Percentiles rank a stretch among this genome's conserved stretches.
Evolutionary conservation across 2,113 vertebrate genomes (phyloP).

Genomic region (Nipponia nippon): DNA sequence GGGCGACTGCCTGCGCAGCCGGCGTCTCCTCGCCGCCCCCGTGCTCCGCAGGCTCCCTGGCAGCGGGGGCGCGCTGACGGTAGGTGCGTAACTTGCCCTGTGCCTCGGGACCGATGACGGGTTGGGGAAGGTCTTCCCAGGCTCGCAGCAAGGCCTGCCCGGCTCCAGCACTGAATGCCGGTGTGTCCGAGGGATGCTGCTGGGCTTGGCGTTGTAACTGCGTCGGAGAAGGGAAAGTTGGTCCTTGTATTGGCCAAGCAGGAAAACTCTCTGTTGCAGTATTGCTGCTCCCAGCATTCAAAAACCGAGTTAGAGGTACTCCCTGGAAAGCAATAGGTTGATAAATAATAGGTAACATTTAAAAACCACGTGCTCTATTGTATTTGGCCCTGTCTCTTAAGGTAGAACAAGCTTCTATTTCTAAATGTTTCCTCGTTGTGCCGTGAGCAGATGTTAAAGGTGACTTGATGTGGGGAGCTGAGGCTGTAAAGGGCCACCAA

Average conservation of each 20-base stretch:
- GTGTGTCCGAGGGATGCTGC: background rate
- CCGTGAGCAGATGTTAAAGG: background rate
- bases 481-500: background rate
- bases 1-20: background rate
- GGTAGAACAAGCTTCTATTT: background rate
- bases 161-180: background rate
- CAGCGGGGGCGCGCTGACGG: background rate
- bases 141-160: background rate
- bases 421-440: background rate
- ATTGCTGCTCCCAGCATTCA: background rate
- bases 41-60: background rate
- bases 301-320: background rate
- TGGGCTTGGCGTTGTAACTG: background rate
- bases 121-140: background rate
- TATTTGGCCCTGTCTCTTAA: background rate
- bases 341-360: background rate
- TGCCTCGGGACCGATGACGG: accelerated
- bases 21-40: background rate
- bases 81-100: background rate
- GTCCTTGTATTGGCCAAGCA: background rate
- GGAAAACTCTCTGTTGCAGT: background rate
- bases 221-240: background rate
- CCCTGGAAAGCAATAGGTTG: background rate
- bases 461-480: background rate
- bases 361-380: background rate